Base-by-base conservation (phyloP, 2,888 invertebrate species). In the Eupithecia inturbata region DNA sequence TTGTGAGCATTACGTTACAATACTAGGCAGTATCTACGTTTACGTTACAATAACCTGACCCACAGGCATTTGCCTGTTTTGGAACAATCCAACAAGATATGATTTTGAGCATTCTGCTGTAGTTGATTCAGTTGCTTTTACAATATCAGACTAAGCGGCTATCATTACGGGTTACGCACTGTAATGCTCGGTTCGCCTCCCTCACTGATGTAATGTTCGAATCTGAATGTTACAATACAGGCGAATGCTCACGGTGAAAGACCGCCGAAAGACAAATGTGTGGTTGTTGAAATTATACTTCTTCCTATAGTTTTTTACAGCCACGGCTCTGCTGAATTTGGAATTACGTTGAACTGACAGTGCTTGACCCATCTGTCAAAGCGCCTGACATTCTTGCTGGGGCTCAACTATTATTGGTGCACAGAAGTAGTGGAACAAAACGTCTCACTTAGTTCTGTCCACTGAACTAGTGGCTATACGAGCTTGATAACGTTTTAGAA, bases 251-350 rank as follows among this genome's bases (percentile, higher is more conserved):
- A 53, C 49, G 12, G 22, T 26, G 57, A 26, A 10, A 10, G 57
- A 26, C 12, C 26, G 9, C 57, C 57, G 0, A 10, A 57, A 5
- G 57, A 26, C 57, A 57, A 36, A 49, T 14, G 14, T 26, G 57
- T 57, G 57, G n/a, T 36, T 63, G 63, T 36, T n/a, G 63, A 64
- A 64, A 64, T 64, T 64, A 64, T 64, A 63, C 19, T 28, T 22
- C 19, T 36, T 64, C n/a, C n/a, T 64, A 64, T 36, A 64, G 36
- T 64, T 63, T 63, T 64, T 36, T n/a, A 33, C 33, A 64, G 63
- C 33, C 36, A 33, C 33, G 26, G 26, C 33, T 33, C 31, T 36
- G 33, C 33, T 31, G 63, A 64, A n/a, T 64, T n/a, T 33, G 12
- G 63, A 19, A 64, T 10, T n/a, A 33, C n/a, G 26, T 57, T 57